Percentiles rank a stretch among this genome's conserved stretches.
These are phyloP conservation scores for Epirrita christyi DNA, from an alignment of 2,888 invertebrate genomes.

Conservation along the genomic window DNA sequence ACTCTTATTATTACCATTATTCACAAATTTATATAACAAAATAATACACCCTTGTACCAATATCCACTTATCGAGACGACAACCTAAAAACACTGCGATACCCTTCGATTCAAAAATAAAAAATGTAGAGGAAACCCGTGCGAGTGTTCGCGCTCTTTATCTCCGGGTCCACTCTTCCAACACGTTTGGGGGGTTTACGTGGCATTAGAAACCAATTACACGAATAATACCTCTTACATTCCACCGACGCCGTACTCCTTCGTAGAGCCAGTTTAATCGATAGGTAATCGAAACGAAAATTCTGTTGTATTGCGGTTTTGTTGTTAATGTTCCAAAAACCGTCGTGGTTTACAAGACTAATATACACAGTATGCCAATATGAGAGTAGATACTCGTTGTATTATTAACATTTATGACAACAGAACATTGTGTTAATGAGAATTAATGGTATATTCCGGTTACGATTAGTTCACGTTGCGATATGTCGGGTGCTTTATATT, in stretches of 20 bases:
- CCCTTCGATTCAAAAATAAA: slow-evolving; percentile 23
- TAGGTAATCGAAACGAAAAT: slow-evolving; percentile 30
- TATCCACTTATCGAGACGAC: neutral
- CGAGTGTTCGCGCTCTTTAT: slow-evolving; percentile 72
- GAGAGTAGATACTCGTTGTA: neutral
- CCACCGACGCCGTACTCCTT: slow-evolving; percentile 46
- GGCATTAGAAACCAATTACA: slow-evolving; percentile 85
- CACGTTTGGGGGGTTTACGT: slow-evolving; percentile 84
- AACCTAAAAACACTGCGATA: slow-evolving; percentile 2
- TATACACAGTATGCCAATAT: neutral
- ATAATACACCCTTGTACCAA: neutral
- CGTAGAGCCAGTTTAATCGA: slow-evolving; percentile 41
- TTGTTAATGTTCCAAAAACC: neutral
- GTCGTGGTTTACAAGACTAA: neutral
- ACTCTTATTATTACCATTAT: too few species aligned
- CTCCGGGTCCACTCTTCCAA: slow-evolving; percentile 78
- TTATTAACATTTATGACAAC: slow-evolving; percentile 15
- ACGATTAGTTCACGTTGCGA: slow-evolving; percentile 55
- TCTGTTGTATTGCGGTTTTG: neutral
- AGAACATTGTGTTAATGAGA: slow-evolving; percentile 40
- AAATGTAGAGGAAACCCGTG: slow-evolving; percentile 36
- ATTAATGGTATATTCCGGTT: slow-evolving; percentile 48
- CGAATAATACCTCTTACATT: slow-evolving; percentile 67
- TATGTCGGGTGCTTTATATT: slow-evolving; percentile 54
- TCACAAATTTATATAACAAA: too few species aligned